A percentile compares a stretch with the other conserved stretches of the same genome.
Conservation (phyloP, 2,797 vertebrate genomes). For the Distichodus sexfasciatus region DNA sequence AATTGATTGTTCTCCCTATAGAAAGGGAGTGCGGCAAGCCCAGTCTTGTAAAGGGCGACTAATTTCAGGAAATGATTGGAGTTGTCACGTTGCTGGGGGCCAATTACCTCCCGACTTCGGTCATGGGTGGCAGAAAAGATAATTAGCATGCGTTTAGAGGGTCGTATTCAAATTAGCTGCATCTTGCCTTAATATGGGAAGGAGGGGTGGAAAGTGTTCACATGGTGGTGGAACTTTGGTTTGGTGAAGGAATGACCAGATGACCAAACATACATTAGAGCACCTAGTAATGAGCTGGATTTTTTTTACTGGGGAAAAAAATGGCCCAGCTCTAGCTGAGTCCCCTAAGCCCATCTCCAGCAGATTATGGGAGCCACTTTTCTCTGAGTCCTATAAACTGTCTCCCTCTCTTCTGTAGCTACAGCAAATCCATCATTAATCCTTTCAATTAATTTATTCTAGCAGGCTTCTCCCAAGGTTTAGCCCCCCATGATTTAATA, state of each 20-base stretch:
- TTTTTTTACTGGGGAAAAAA: neutral
- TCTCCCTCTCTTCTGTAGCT: slow-evolving; percentile 47
- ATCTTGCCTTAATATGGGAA: slow-evolving; percentile 83
- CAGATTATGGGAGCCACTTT: slow-evolving; percentile 52
- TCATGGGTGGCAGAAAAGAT: slow-evolving; percentile 85
- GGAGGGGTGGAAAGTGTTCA: slow-evolving; percentile 53
- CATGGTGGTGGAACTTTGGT: slow-evolving; percentile 11
- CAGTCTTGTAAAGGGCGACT: slow-evolving; percentile 78
- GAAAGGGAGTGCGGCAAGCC: slow-evolving; percentile 84
- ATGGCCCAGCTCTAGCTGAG: slow-evolving; percentile 8
- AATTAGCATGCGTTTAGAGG: slow-evolving; percentile 84
- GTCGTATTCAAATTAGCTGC: slow-evolving; percentile 85
- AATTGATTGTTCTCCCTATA: slow-evolving; percentile 92
- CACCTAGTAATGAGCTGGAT: slow-evolving; percentile 20
- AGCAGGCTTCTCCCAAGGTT: slow-evolving; percentile 48
- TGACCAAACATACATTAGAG: neutral
- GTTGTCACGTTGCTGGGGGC: slow-evolving; percentile 89
- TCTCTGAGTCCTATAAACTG: slow-evolving; percentile 53
- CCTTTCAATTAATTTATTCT: slow-evolving; percentile 62
- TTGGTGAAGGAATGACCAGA: neutral
- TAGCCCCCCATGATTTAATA: slow-evolving; percentile 48
- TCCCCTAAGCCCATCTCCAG: slow-evolving; percentile 38
- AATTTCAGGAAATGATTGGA: slow-evolving; percentile 92
- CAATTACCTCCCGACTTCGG: slow-evolving; percentile 88
- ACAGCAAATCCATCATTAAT: slow-evolving; percentile 60